These are phyloP conservation scores for Dipodomys ordii DNA, from an alignment of 2,113 vertebrate species.

Conservation along the genomic window DNA sequence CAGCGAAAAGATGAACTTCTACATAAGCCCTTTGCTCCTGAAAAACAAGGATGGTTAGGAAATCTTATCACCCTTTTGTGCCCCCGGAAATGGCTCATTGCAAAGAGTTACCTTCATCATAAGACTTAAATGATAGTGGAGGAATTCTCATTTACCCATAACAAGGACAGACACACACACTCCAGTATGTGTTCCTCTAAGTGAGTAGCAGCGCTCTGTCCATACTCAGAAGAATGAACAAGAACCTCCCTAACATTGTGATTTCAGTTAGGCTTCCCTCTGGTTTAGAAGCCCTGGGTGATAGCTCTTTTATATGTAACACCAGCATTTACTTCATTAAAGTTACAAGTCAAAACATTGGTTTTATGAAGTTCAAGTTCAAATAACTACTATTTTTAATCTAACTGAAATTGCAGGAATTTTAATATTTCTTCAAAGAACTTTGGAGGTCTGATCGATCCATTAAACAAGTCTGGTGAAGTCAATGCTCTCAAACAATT, in stretches of 20 bases:
- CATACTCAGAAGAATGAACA: too few species aligned
- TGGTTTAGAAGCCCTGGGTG: background rate
- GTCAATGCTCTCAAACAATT: background rate
- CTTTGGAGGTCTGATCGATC: background rate
- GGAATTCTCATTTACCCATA: fast-evolving
- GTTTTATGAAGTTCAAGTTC: background rate
- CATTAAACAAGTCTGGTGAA: background rate
- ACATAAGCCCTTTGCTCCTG: background rate
- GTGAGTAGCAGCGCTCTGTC: too few species aligned
- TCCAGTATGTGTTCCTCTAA: background rate
- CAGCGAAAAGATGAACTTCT: too few species aligned
- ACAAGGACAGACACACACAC: fast-evolving
- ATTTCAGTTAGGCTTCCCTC: too few species aligned
- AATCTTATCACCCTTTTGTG: fast-evolving
- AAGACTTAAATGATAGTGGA: background rate
- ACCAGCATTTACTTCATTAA: background rate
- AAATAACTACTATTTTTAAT: too few species aligned
- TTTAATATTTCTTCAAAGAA: background rate
- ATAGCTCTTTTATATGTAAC: background rate
- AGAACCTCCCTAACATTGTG: too few species aligned
- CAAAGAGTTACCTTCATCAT: too few species aligned
- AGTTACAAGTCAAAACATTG: background rate
- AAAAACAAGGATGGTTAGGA: background rate
- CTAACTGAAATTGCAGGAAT: too few species aligned
- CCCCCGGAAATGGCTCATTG: background rate